These are phyloP conservation scores for Acanthaster planci DNA, from an alignment of 35 echinoderm and acorn worm genomes.

Conservation along the genomic window DNA sequence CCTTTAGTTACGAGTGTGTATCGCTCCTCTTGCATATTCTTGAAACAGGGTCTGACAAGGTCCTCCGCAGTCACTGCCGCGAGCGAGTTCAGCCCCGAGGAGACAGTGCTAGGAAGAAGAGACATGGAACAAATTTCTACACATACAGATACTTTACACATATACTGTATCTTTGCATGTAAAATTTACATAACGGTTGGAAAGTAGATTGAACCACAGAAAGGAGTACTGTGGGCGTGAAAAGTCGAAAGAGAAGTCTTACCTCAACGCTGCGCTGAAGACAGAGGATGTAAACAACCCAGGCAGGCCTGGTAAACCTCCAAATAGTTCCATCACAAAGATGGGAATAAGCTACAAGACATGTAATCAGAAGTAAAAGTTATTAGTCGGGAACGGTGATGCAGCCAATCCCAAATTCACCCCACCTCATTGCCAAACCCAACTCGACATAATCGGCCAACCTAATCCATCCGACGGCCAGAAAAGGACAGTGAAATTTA, in stretches of 20 bases:
- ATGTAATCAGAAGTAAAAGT: no score
- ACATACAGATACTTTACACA: no score
- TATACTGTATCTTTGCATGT: no score
- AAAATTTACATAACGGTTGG: no score
- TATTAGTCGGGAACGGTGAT: no score
- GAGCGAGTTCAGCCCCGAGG: constrained; percentile 63
- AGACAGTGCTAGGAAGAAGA: constrained; percentile 38
- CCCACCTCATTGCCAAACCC: no score
- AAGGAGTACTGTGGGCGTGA: no score
- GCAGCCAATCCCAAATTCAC: no score
- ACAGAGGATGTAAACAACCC: constrained; percentile 52
- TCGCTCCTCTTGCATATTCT: constrained; percentile 17
- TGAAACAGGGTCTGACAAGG: constrained; percentile 45
- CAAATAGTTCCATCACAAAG: constrained; percentile 60
- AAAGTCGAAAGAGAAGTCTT: background rate
- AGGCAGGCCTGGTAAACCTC: constrained; percentile 49
- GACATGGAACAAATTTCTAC: background rate
- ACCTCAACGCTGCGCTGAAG: constrained; percentile 66
- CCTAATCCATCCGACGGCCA: no score
- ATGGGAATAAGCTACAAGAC: constrained; percentile 64
- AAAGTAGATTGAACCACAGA: no score
- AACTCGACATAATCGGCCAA: no score
- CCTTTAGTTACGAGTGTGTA: constrained; percentile 40
- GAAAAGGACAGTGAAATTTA: no score
- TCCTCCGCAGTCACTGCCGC: constrained; percentile 60